phyloP scores from a whole-genome alignment of 23 tunicate species.

The Ciona savignyi region DNA sequence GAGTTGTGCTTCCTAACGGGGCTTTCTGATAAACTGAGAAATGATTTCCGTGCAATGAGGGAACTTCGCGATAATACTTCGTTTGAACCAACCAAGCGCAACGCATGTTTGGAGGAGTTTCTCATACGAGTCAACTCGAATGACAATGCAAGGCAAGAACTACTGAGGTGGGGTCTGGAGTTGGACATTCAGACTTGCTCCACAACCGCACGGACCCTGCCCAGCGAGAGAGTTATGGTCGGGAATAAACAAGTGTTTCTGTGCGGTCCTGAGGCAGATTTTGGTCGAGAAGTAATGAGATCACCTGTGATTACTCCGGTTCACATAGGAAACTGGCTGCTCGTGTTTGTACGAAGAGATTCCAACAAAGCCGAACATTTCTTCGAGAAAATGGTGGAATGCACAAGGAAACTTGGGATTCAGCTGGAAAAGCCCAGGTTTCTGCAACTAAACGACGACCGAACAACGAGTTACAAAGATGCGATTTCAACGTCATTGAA shows the following conservation, averaged over 20 bases:
- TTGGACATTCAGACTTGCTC: conserved; percentile 17
- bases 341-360: conserved; percentile 51
- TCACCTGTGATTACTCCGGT: conserved; percentile 42
- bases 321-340: conserved; percentile 48
- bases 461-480: conserved; percentile 57
- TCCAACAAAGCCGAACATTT: conserved; percentile 50
- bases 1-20: conserved; percentile 89
- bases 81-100: conserved; percentile 37
- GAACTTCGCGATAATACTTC: conserved; percentile 61
- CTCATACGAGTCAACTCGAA: conserved; percentile 24
- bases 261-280: conserved; percentile 67
- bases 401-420: conserved; percentile 40
- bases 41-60: conserved; percentile 81
- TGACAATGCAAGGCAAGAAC: conserved; percentile 56
- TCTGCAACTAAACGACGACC: conserved; percentile 46
- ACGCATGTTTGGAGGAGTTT: conserved; percentile 39
- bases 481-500: conserved; percentile 53
- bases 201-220: conserved; percentile 27
- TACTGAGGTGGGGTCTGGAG: conserved; percentile 69
- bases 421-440: conserved; percentile 38
- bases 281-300: conserved; percentile 43
- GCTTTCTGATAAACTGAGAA: conserved; percentile 47
- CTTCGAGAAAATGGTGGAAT: conserved; percentile 41
- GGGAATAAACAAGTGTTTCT: conserved; percentile 34
- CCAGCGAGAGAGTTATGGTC: conserved; percentile 42